Evolutionary conservation across 2,797 vertebrate species (phyloP).

Genomic region (Enteromius argenteus): DNA sequence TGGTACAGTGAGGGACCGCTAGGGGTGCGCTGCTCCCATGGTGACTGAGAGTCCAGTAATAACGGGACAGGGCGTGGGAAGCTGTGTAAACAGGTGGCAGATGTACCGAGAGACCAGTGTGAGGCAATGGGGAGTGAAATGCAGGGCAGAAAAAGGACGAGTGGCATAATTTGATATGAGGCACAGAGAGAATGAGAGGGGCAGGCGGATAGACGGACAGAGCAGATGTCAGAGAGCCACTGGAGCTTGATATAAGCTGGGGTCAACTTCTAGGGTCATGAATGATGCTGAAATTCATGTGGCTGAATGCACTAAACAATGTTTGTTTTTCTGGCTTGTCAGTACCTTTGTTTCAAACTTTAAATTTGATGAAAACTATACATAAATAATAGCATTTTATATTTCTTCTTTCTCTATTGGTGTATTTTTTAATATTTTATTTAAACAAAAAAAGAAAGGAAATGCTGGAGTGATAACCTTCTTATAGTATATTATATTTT

Average conservation of each 20-base stretch:
- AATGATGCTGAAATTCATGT: conserved; percentile 38
- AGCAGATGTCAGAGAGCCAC: conserved; percentile 70
- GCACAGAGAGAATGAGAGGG: conserved; percentile 62
- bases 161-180: conserved; percentile 82
- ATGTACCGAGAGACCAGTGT: conserved; percentile 64
- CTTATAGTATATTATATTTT: neutral
- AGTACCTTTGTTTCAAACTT: neutral
- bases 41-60: conserved; percentile 40
- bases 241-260: conserved; percentile 40
- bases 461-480: neutral
- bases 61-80: conserved; percentile 65
- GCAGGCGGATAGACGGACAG: conserved; percentile 65
- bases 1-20: conserved; percentile 51
- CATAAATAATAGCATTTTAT: neutral
- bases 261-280: conserved; percentile 62
- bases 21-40: conserved; percentile 56
- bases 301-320: neutral
- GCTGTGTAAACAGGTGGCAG: conserved; percentile 79
- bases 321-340: neutral
- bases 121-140: conserved; percentile 53
- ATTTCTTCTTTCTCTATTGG: neutral
- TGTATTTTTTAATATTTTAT: neutral
- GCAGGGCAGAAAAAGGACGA: conserved; percentile 70
- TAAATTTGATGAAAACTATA: neutral
- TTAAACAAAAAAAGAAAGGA: neutral